Evolutionary conservation across 1,140 invertebrate species (phyloP), one percentile per base, ranked within the genome.

Genomic region (Drosophila kurseongensis): DNA sequence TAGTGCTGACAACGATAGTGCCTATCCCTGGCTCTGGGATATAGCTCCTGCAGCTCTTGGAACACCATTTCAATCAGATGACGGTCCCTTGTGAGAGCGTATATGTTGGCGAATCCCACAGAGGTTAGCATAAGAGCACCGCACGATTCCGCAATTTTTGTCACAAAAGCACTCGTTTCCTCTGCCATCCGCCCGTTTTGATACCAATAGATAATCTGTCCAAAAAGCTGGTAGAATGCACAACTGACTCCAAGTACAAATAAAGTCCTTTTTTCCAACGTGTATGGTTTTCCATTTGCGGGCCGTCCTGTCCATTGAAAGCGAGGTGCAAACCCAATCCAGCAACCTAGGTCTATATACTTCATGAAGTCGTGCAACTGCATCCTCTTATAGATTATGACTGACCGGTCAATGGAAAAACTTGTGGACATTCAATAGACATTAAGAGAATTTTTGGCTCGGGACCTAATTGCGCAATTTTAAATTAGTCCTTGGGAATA

Each of bases 181-280:
- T 47, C 13, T 1, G 18, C 8, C 7, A 8, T 16, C 2, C 60
- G 27, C 5, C 85, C 54, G 1, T 59, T 47, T n/a, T 73, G 32
- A 12, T 54, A 56, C 38, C 85, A 52, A 63, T 76, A 76, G 36
- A 76, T 58, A 5, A 80, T 6, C 63, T 83, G 42, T 13, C 89
- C 90, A 41, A 90, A 5, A 65, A 76, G 89, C 44, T 91, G 90
- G 57, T 79, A 90, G 12, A 69, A 9, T 14, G 78, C 42, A 44
- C 79, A 83, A 1, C 74, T 4, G 12, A 57, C 52, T 4, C 76
- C 81, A 7, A 91, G 45, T 5, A 58, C 8, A n/a, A 82, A 74
- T 23, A 75, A 50, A 1, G 58, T 7, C 13, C 27, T 36, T 51
- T 10, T 55, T n/a, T 1, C 7, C 60, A 35, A 29, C 0, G 13